Evolutionary conservation across 1,140 invertebrate species (phyloP), one percentile per base, ranked within the genome.

Genomic region (Zophobas morio): DNA sequence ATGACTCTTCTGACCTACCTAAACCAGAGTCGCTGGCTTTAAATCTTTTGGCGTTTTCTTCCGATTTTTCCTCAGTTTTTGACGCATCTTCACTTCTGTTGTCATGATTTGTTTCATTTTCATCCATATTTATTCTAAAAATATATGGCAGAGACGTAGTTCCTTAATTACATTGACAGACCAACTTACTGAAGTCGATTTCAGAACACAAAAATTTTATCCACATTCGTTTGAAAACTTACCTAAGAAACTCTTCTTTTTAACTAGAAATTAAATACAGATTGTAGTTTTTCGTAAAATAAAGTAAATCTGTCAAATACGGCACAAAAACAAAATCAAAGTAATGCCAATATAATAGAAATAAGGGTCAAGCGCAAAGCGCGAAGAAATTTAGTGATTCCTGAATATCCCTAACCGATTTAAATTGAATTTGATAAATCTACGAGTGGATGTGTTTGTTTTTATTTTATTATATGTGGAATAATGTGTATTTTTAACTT

Each of bases 51-150:
- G 78, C 79, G 53, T 81, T 84, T 51, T 83, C 82, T 33, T 57
- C 77, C 42, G n/a, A 40, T 49, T 70, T 46, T 6, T 57, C 72
- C 20, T 66, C 60, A 6, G 39, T n/a, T n/a, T 34, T 75, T 42
- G 73, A 42, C 32, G 36, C 54, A 49, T 60, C 20, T 51, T 76
- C 8, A 66, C 37, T 75, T 42, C 76, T 78, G 72, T 75, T 79
- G 60, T 82, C 77, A 47, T 80, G 77, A 57, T 84, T 80, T 40
- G 80, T 78, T 75, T 76, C 78, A 78, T 81, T 81, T 80, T 84
- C 81, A 81, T 84, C 83, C 83, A 83, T 84, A 71, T 80, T 81
- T 76, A 77, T 78, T 83, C 81, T 83, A 84, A 79, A 84, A 81
- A 82, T 83, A 82, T 34, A 76, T 47, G 51, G 70, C 53, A 46